A percentile compares a stretch with the other conserved stretches of the same genome.
phyloP scores from a whole-genome alignment of 2,888 invertebrate species.

The Drosophila nr. perissopoda region DNA sequence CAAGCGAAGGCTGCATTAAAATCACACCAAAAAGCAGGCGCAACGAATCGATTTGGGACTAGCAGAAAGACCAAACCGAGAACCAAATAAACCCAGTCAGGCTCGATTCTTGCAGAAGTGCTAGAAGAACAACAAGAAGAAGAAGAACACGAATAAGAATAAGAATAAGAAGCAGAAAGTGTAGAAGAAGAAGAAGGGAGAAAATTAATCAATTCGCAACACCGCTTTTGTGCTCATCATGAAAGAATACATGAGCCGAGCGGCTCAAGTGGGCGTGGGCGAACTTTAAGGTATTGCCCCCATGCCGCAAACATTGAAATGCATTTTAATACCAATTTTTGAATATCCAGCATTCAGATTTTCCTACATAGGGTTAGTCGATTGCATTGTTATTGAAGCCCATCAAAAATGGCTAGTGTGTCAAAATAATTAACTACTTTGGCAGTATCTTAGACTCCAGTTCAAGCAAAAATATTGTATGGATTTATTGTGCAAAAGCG shows the following conservation, averaged over 20 bases:
- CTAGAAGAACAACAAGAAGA: background rate
- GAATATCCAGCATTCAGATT: background rate
- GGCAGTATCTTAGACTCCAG: background rate
- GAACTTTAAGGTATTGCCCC: conserved; percentile 18
- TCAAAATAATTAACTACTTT: background rate
- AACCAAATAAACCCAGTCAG: background rate
- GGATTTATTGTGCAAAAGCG: background rate
- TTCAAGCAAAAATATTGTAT: background rate
- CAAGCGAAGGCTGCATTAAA: conserved; percentile 27
- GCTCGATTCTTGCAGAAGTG: conserved; percentile 1
- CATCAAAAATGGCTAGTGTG: background rate
- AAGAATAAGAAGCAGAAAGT: background rate
- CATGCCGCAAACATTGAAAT: conserved; percentile 58
- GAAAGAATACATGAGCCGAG: conserved; percentile 52
- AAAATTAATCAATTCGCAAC: conserved; percentile 79
- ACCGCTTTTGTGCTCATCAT: conserved; percentile 59
- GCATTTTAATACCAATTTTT: conserved; percentile 62
- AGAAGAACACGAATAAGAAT: background rate
- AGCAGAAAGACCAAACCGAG: conserved; percentile 10
- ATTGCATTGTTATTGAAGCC: background rate
- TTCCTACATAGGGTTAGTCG: background rate
- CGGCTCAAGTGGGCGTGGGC: conserved; percentile 41
- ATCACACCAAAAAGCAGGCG: conserved; percentile 69
- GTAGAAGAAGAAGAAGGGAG: conserved; percentile 2
- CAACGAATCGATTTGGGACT: conserved; percentile 65